Percentiles rank a stretch among this genome's conserved stretches.
phyloP scores from a whole-genome alignment of 92 coral and sea anemone species.

The Umimayanthus chanpuru region DNA sequence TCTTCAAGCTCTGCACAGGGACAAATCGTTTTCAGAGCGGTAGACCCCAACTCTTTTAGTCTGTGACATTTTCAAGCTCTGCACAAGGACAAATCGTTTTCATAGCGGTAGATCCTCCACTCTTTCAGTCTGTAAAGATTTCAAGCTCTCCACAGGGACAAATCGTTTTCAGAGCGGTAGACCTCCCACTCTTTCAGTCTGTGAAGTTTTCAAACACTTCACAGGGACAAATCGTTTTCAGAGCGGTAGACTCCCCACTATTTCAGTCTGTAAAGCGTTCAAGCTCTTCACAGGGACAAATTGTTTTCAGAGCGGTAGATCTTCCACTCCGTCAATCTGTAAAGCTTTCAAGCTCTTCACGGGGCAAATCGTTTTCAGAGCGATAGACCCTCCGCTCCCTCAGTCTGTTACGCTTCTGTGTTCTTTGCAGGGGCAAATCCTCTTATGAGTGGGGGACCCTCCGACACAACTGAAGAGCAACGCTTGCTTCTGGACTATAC shows the following conservation, averaged over 20 bases:
- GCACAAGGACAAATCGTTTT: too few relatives aligned
- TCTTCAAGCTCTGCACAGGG: too few relatives aligned
- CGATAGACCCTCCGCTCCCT: not conserved
- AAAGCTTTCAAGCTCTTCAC: not conserved
- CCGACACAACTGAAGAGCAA: constrained; percentile 35
- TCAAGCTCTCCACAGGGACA: too few relatives aligned
- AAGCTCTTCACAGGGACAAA: constrained; percentile 6
- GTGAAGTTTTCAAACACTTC: not conserved
- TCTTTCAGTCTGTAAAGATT: too few relatives aligned
- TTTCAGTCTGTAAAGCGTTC: not conserved
- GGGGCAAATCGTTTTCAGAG: too few relatives aligned
- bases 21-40: too few relatives aligned
- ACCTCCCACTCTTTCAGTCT: too few relatives aligned
- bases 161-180: too few relatives aligned
- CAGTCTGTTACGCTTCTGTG: not conserved
- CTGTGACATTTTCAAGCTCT: too few relatives aligned
- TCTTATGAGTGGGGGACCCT: constrained; percentile 10
- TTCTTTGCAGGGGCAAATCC: constrained; percentile 38
- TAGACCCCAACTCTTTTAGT: too few relatives aligned
- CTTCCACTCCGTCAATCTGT: not conserved
- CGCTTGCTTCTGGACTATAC: constrained; percentile 38
- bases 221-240: not conserved
- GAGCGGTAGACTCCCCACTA: not conserved
- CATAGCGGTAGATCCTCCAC: too few relatives aligned
- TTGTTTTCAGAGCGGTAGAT: not conserved